Conservation (phyloP, 1,140 invertebrate genomes). For the Zaprionus africanus region DNA sequence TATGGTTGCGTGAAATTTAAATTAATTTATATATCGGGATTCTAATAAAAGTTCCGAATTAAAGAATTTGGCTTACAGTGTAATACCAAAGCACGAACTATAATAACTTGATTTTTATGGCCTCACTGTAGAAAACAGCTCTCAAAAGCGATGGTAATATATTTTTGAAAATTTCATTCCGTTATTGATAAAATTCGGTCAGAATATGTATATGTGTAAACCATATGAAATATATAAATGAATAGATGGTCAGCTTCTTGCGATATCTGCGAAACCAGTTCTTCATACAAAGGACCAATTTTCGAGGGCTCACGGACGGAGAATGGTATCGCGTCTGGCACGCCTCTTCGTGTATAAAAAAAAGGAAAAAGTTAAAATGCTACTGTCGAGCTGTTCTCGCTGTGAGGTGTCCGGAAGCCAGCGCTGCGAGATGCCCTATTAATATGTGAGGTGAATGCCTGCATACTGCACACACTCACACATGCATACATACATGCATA, state of each 20-base stretch:
- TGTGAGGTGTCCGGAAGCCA: constrained; percentile 4
- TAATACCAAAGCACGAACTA: neutral
- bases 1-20: neutral
- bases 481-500: neutral
- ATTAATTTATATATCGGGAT: neutral
- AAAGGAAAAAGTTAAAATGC: constrained; percentile 7
- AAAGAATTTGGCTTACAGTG: no score
- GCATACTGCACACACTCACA: neutral
- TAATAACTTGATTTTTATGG: neutral
- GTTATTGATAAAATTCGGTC: neutral
- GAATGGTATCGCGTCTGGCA: neutral
- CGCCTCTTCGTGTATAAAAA: constrained; percentile 2
- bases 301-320: neutral
- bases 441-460: constrained; percentile 8
- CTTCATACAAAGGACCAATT: neutral
- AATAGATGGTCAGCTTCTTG: neutral
- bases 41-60: no score
- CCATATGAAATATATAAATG: neutral
- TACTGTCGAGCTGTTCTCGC: constrained; percentile 5
- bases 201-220: neutral
- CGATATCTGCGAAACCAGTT: neutral
- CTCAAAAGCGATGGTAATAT: neutral
- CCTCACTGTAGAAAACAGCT: neutral
- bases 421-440: constrained; percentile 3
- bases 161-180: neutral